Evolutionary conservation across 1,140 invertebrate species (phyloP), one percentile per base, ranked within the genome.

Genomic region (Cecropterus lyciades): DNA sequence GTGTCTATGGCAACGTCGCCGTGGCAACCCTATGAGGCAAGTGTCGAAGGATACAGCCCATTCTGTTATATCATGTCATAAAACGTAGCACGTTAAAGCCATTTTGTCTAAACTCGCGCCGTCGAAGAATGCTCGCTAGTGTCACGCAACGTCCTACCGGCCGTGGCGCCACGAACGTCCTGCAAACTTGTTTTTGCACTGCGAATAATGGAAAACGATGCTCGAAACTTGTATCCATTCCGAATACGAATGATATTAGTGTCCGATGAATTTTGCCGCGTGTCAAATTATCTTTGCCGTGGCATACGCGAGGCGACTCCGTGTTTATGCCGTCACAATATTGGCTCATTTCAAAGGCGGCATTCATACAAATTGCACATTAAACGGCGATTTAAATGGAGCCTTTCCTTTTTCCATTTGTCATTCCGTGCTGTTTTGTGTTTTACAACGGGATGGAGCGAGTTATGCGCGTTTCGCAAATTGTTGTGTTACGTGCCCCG

Each of bases 401-500:
- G 69, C 77, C 76, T 80, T 87, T 87, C 82, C 84, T 85, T 85
- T 85, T 84, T 77, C 78, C 77, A 87, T 87, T 81, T 78, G 80
- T 85, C 81, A 87, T 87, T 84, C 78, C 73, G 71, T 67, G 57
- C 62, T 64, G 70, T 71, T 62, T 55, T 56, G 63, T 79, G 72
- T 74, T 80, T 82, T 75, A 79, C 77, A 81, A 79, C 79, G 81
- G 84, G 80, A 84, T 82, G 81, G 77, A 30, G 75, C 48, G 75
- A 81, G 80, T 86, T 79, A 73, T 76, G 62, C 59, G 68, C 67
- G 76, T 80, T 74, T 81, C 69, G 78, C 79, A 79, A 82, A 87
- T 85, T 69, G 82, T 62, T 68, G 52, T 40, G 14, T 24, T 63
- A 79, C 76, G 82, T 84, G 79, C 55, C 30, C 27, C 20, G 75